Evolutionary conservation across 2,113 vertebrate species (phyloP).

Genomic region (Porphyrio hochstetteri): DNA sequence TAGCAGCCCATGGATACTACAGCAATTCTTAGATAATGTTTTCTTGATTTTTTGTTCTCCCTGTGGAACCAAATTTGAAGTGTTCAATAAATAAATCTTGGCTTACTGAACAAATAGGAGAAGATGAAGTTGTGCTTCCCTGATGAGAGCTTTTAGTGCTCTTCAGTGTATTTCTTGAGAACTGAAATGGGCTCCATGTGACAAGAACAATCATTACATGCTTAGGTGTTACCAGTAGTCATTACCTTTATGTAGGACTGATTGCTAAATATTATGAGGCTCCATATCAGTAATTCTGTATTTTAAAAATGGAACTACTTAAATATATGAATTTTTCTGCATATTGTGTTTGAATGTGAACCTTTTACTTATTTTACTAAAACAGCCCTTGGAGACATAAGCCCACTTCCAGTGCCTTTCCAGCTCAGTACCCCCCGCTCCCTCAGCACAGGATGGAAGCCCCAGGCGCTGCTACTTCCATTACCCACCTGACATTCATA

Average conservation of each 20-base stretch:
- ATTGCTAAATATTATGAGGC: not conserved
- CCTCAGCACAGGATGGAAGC: not conserved
- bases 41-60: not conserved
- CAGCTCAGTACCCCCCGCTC: not conserved
- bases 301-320: not conserved
- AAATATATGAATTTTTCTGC: not conserved
- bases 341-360: not conserved
- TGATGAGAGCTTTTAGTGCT: not conserved
- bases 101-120: not conserved
- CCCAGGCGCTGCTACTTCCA: not conserved
- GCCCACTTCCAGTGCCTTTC: not conserved
- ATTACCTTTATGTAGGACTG: not conserved
- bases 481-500: conserved; percentile 97
- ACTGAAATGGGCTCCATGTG: not conserved
- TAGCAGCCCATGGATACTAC: not conserved
- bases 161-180: not conserved
- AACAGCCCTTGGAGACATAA: not conserved
- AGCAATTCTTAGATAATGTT: not conserved
- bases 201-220: not conserved
- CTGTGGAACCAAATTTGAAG: not conserved
- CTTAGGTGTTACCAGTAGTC: not conserved
- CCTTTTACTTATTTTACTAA: not conserved
- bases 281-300: not conserved
- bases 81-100: not conserved
- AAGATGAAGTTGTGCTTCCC: not conserved